Base-by-base conservation (phyloP, 2,113 vertebrate species). In the Brevimyrus niger region DNA sequence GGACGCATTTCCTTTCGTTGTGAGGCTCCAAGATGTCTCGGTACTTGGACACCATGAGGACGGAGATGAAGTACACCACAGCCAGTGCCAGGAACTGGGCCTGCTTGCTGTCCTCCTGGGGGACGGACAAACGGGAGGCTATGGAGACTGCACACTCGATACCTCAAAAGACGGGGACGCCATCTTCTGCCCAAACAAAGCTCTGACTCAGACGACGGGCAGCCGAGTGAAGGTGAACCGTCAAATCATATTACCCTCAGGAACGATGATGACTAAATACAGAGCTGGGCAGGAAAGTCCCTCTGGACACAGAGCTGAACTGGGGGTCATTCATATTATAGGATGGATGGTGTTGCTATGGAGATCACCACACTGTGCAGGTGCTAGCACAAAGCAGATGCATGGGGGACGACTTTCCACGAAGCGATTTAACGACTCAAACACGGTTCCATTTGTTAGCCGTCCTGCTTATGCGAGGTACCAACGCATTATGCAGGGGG, bases 1-100 rank as follows among this genome's bases (percentile, higher is more conserved):
- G 94, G 90, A 95, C 91, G 15, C 80, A 93, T 86, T 89, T 96
- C 89, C 94, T 97, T 94, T 99, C 97, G 92, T 98, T 97, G 90
- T 98, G 97, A 4, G 98, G 98, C 94, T 99, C 98, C 95, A 99
- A 92, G 92, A 99, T 99, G 94, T 99, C 98, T 93, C 98, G 97
- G 93, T 99, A 99, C 93, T 99, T 99, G 0, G 98, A 99, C 92
- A 99, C 98, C 98, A 99, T 99, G 90, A 99, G 97, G 89, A 99
- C 98, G 44, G 98, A 99, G 93, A 99, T 97, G 93, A 99, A 99
- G 94, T 99, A 99, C 0, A 99, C 98, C 83, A 99, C 97, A 55
- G 98, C 98, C 92, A 99, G 95, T 58, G 98, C 98, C 95, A 99
- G 94, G 94, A 99, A 99, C 46, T 99, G 98, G 90, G 98, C 98